Evolutionary conservation across 1,140 invertebrate species (phyloP).

Genomic region (Drosophila lowei): DNA sequence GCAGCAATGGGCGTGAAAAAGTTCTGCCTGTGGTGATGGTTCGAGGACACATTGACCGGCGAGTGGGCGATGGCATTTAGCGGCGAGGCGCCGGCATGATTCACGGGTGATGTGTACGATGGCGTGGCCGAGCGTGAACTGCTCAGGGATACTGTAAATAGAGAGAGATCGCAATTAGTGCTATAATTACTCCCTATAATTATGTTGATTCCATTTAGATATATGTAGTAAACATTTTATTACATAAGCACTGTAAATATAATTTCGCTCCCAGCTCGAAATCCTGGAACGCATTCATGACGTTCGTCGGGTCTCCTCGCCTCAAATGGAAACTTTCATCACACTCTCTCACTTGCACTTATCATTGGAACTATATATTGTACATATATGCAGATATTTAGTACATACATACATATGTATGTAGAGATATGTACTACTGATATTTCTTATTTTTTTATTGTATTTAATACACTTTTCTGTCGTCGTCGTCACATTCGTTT

Average conservation of each 20-base stretch:
- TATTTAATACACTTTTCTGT: constrained; percentile 62
- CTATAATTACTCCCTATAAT: constrained; percentile 11
- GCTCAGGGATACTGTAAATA: constrained; percentile 91
- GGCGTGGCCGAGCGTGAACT: constrained; percentile 95
- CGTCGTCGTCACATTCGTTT: constrained; percentile 77
- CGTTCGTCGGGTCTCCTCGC: constrained; percentile 42
- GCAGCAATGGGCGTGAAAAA: constrained; percentile 92
- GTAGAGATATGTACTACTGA: no score
- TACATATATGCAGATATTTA: no score
- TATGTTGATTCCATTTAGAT: neutral
- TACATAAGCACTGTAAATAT: constrained; percentile 83
- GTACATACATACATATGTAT: no score
- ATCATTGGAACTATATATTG: neutral
- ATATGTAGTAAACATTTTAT: constrained; percentile 19
- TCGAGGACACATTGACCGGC: constrained; percentile 86
- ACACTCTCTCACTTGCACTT: constrained; percentile 21
- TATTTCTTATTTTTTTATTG: constrained; percentile 43
- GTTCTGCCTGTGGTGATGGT: constrained; percentile 87
- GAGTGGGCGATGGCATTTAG: constrained; percentile 87
- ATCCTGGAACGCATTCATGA: constrained; percentile 78
- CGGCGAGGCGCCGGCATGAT: constrained; percentile 86
- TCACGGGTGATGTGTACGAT: constrained; percentile 91
- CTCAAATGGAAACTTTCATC: constrained; percentile 23
- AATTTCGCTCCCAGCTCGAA: constrained; percentile 79
- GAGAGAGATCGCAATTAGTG: constrained; percentile 15